These are phyloP conservation scores for Sparidentex hasta DNA, from an alignment of 2,797 vertebrate species.

Conservation along the genomic window DNA sequence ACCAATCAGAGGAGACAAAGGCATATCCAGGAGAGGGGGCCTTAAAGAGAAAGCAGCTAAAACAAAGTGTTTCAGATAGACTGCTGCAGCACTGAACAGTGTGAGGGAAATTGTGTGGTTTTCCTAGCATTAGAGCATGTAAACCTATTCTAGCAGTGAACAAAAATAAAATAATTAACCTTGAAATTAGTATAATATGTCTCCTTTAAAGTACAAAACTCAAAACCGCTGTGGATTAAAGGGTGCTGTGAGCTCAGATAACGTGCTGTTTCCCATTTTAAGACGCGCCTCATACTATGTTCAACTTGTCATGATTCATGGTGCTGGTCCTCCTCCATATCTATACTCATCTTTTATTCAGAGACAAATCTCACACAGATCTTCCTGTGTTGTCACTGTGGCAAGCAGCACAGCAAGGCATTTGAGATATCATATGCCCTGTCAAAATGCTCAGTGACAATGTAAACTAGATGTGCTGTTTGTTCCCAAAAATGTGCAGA, in stretches of 20 bases:
- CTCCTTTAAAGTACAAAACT: conserved; percentile 9
- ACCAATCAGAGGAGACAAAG: too few species aligned
- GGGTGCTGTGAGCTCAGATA: background rate
- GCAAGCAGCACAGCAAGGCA: conserved; percentile 23
- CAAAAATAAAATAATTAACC: too few species aligned
- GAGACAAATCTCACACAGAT: conserved; percentile 42
- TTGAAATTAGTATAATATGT: too few species aligned
- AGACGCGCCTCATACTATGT: conserved; percentile 14
- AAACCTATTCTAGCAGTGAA: too few species aligned
- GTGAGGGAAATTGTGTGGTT: too few species aligned
- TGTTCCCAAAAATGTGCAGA: background rate
- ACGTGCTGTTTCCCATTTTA: conserved; percentile 20
- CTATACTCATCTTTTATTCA: conserved; percentile 43
- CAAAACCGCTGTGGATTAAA: conserved; percentile 13
- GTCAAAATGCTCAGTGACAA: conserved; percentile 28
- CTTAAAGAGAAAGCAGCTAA: too few species aligned
- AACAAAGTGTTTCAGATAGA: too few species aligned
- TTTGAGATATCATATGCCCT: conserved; percentile 16
- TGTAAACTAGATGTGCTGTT: conserved; percentile 15
- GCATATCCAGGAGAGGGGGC: too few species aligned
- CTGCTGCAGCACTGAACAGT: too few species aligned
- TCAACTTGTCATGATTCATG: conserved; percentile 28
- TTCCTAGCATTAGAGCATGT: too few species aligned
- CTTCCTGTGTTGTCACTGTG: conserved; percentile 38
- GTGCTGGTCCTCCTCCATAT: conserved; percentile 32